A percentile compares a stretch with the other conserved stretches of the same genome.
Conservation (phyloP, 1,140 invertebrate genomes). For the Ceratosolen solmsi region DNA sequence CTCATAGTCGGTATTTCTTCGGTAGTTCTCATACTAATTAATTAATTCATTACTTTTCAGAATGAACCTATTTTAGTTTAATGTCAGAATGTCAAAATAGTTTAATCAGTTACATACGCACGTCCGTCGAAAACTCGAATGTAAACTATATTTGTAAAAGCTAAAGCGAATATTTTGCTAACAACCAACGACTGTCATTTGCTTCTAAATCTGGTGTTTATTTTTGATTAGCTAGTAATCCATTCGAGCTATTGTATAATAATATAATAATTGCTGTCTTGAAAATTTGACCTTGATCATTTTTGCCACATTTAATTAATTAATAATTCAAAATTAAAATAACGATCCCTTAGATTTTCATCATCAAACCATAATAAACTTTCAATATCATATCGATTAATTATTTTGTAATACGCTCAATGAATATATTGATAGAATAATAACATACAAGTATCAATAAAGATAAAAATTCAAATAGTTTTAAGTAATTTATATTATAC, state of each 20-base stretch:
- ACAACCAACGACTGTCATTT: not conserved
- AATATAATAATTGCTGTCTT: too few relatives aligned
- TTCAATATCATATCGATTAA: not conserved
- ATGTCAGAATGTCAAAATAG: too few relatives aligned
- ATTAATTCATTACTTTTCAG: slow-evolving; percentile 32
- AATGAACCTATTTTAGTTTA: not conserved
- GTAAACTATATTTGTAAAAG: not conserved
- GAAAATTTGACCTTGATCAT: too few relatives aligned
- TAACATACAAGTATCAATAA: too few relatives aligned
- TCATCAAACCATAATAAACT: not conserved
- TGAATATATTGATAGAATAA: not conserved
- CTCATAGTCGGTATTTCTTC: too few relatives aligned
- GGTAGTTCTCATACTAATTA: not conserved
- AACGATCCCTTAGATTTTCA: not conserved
- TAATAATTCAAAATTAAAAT: not conserved
- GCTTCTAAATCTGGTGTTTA: not conserved
- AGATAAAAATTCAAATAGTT: too few relatives aligned
- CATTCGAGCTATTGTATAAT: too few relatives aligned
- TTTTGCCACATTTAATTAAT: too few relatives aligned
- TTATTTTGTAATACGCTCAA: slow-evolving; percentile 7
- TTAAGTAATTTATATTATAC: too few relatives aligned
- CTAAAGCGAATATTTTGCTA: too few relatives aligned
- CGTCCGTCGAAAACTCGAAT: not conserved
- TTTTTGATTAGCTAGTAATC: not conserved
- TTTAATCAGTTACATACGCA: slow-evolving; percentile 18